Conservation (phyloP, 2,113 vertebrate genomes). For the Syrrhaptes paradoxus region DNA sequence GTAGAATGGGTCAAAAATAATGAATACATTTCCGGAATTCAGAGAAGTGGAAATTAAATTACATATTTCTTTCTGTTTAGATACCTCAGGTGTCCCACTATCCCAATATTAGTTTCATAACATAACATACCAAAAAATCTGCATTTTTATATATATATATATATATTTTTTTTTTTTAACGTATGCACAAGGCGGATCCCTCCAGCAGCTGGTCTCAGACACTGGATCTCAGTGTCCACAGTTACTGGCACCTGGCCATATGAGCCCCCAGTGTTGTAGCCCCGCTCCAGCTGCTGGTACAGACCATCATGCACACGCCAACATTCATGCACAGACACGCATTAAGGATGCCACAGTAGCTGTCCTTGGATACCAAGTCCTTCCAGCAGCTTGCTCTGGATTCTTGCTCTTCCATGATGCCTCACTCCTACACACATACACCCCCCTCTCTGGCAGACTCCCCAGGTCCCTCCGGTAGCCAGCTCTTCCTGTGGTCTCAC, state of each 20-base stretch:
- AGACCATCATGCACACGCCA: too few species aligned
- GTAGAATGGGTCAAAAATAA: not conserved
- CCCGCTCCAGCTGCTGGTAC: not conserved
- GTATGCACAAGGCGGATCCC: not conserved
- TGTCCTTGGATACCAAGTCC: not conserved
- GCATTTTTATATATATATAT: not conserved
- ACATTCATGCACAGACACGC: not conserved
- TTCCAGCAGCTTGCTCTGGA: not conserved
- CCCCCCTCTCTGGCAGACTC: not conserved
- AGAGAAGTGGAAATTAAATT: not conserved
- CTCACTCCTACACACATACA: not conserved
- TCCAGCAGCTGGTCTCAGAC: not conserved
- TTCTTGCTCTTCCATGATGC: not conserved
- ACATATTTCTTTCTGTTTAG: not conserved
- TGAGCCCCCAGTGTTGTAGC: accelerated
- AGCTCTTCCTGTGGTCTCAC: not conserved
- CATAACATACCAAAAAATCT: not conserved
- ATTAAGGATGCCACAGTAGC: not conserved
- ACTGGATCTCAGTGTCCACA: not conserved
- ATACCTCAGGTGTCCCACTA: not conserved
- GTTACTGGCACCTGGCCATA: not conserved
- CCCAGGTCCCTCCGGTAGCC: not conserved
- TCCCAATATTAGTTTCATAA: not conserved
- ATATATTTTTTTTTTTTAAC: too few species aligned
- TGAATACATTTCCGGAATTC: not conserved